Evolutionary conservation across 2,797 vertebrate species (phyloP).

Genomic region (Falco novaeseelandiae): DNA sequence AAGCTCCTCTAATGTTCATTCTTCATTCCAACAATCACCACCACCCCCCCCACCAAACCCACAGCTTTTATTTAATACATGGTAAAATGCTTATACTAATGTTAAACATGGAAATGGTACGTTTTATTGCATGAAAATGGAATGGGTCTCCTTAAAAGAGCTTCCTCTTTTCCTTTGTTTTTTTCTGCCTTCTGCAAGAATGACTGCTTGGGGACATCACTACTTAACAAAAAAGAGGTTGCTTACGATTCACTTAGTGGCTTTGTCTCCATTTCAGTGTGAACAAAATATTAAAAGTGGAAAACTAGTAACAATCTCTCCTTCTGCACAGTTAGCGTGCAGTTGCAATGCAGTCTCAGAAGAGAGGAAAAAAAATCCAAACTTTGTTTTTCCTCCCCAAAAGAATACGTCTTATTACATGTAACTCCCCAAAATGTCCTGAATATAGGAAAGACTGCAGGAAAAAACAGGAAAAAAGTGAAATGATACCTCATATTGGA

Average conservation of each 20-base stretch:
- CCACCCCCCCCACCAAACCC: not conserved
- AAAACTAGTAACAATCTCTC: not conserved
- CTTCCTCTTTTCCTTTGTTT: not conserved
- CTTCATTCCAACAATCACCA: not conserved
- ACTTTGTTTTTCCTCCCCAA: not conserved
- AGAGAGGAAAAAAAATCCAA: not conserved
- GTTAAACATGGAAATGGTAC: not conserved
- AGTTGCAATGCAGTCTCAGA: not conserved
- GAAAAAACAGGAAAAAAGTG: not conserved
- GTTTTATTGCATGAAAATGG: not conserved
- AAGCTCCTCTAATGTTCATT: not conserved
- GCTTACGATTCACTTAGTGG: not conserved
- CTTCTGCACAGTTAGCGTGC: not conserved
- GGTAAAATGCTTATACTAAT: not conserved
- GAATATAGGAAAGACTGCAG: not conserved
- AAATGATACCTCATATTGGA: not conserved
- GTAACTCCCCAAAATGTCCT: not conserved
- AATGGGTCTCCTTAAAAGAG: not conserved
- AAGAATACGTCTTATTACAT: not conserved
- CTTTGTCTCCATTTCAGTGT: not conserved
- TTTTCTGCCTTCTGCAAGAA: not conserved
- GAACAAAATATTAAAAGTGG: not conserved
- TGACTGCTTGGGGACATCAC: not conserved
- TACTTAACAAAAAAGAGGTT: not conserved
- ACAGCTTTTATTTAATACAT: not conserved